Evolutionary conservation across 1,140 invertebrate species (phyloP).

Genomic region (Patella vulgata): DNA sequence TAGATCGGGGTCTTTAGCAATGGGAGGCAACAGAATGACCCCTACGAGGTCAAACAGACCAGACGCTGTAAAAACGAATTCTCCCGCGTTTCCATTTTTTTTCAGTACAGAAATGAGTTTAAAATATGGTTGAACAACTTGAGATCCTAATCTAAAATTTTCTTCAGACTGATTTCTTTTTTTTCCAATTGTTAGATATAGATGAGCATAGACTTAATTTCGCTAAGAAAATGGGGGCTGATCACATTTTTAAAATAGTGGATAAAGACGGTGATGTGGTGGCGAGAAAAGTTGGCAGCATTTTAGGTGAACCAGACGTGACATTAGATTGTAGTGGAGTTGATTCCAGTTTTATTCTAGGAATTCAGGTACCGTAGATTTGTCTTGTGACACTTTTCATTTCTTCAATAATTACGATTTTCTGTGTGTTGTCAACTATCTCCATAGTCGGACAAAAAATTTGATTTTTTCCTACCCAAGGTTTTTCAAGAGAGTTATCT

Average conservation of each 20-base stretch:
- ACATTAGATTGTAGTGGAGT: constrained; percentile 89
- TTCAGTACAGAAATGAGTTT: no score
- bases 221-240: constrained; percentile 85
- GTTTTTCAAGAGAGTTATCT: no score
- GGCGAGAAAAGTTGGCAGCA: constrained; percentile 72
- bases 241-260: constrained; percentile 71
- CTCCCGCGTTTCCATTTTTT: no score
- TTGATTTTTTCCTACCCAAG: no score
- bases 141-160: no score
- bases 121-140: no score
- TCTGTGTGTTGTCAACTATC: not conserved
- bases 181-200: constrained; percentile 73
- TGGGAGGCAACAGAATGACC: no score
- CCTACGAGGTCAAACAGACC: no score
- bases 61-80: no score
- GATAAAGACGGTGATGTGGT: constrained; percentile 67
- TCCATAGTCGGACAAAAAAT: no score
- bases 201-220: constrained; percentile 77
- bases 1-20: no score
- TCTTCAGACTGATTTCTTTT: no score
- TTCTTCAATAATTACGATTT: not conserved
- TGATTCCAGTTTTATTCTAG: constrained; percentile 37
- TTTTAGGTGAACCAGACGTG: constrained; percentile 79
- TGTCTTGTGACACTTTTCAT: not conserved
- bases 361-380: constrained; percentile 27